Percentiles rank a stretch among this genome's conserved stretches.
phyloP scores from a whole-genome alignment of 92 coral and sea anemone species.

The Umimayanthus kanabou region DNA sequence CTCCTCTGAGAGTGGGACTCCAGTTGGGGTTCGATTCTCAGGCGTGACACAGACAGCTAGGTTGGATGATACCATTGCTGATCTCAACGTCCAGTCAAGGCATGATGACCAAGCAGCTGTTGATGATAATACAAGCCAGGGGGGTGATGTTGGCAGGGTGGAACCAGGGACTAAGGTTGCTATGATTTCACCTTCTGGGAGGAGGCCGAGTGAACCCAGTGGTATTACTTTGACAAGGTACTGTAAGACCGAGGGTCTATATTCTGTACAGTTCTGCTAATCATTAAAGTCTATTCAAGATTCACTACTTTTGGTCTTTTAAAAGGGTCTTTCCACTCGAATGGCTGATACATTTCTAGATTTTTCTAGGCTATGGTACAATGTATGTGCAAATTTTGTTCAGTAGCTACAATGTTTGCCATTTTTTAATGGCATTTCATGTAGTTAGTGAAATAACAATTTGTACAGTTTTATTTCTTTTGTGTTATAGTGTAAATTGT shows the following conservation, averaged over 20 bases:
- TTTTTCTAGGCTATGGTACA: no score
- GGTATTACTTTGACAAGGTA: slow-evolving; percentile 69
- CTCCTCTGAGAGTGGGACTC: slow-evolving; percentile 55
- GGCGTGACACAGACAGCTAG: slow-evolving; percentile 14
- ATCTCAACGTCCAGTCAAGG: slow-evolving; percentile 56
- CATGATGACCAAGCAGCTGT: slow-evolving; percentile 1
- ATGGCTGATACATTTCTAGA: no score
- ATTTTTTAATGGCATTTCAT: no score
- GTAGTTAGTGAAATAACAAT: no score
- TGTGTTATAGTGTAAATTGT: no score
- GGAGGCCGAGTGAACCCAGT: slow-evolving; percentile 49
- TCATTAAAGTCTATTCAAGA: not conserved
- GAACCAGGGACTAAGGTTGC: slow-evolving; percentile 24
- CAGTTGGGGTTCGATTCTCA: slow-evolving; percentile 84
- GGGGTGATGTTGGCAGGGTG: slow-evolving; percentile 12
- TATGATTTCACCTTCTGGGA: slow-evolving; percentile 24
- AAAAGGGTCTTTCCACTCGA: no score
- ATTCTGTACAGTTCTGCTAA: no score
- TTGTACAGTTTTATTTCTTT: no score
- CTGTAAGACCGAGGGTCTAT: not conserved
- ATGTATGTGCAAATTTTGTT: no score
- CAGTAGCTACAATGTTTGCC: no score
- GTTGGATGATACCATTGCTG: slow-evolving; percentile 62
- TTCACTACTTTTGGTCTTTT: no score
- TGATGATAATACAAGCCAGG: slow-evolving; percentile 20